Evolutionary conservation across 2,797 vertebrate species (phyloP).

Genomic region (Galaxias olidus): DNA sequence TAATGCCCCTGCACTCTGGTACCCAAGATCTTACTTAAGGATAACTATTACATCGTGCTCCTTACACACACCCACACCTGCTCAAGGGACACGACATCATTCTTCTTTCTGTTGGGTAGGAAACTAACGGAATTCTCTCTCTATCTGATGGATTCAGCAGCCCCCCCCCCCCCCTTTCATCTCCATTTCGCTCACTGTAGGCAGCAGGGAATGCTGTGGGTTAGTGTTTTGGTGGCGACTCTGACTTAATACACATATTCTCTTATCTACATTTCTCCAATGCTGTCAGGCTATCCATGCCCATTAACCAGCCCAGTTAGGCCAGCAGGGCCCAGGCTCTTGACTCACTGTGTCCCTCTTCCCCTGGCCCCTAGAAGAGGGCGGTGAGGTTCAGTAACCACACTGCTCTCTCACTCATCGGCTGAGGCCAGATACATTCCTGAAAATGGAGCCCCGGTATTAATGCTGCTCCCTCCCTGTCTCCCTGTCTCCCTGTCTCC

Average conservation of each 20-base stretch:
- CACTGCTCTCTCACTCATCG: slow-evolving; percentile 68
- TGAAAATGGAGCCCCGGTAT: slow-evolving; percentile 72
- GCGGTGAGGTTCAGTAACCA: slow-evolving; percentile 69
- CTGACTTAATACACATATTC: not conserved
- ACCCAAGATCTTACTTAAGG: not conserved
- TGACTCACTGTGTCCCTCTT: slow-evolving; percentile 60
- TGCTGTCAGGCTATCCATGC: slow-evolving; percentile 4
- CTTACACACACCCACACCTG: not conserved
- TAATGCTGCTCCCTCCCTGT: slow-evolving; percentile 45
- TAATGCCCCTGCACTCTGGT: not conserved
- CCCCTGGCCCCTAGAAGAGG: slow-evolving; percentile 70
- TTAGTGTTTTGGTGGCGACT: slow-evolving; percentile 14
- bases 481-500: slow-evolving; percentile 35
- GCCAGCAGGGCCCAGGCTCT: slow-evolving; percentile 40
- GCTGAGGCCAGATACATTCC: slow-evolving; percentile 78
- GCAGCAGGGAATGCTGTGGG: slow-evolving; percentile 20
- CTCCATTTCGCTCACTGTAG: slow-evolving; percentile 52
- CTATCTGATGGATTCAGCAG: slow-evolving; percentile 51
- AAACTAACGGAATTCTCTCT: slow-evolving; percentile 39
- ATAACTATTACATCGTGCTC: not conserved
- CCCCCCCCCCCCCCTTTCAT: slow-evolving; percentile 45
- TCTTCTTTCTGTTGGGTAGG: slow-evolving; percentile 8
- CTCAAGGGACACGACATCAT: not conserved
- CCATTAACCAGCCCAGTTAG: not conserved
- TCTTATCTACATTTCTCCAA: not conserved